Conservation (phyloP, 1,140 invertebrate genomes). For the Tetraneura akinire region DNA sequence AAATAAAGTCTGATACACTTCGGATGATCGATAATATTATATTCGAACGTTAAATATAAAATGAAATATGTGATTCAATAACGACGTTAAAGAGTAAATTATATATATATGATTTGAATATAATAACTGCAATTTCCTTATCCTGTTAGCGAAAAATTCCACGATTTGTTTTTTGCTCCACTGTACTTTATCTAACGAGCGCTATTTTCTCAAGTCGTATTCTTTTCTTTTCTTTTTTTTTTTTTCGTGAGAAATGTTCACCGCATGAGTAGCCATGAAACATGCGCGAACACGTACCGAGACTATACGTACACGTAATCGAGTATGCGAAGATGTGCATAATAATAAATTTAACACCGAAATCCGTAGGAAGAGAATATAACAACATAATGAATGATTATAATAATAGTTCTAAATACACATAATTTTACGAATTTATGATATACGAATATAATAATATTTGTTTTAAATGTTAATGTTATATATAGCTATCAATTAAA, state of each 20-base stretch:
- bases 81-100: conserved; percentile 29
- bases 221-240: too few species aligned
- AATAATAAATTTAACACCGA: conserved; percentile 36
- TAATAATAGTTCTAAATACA: too few species aligned
- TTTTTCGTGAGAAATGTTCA: background rate
- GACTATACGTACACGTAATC: conserved; percentile 7
- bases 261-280: conserved; percentile 17
- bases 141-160: conserved; percentile 14
- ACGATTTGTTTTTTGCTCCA: conserved; percentile 9
- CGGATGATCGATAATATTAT: too few species aligned
- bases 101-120: conserved; percentile 46
- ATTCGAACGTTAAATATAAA: too few species aligned
- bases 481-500: too few species aligned
- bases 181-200: conserved; percentile 34
- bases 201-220: background rate
- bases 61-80: conserved; percentile 38
- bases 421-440: too few species aligned
- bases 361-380: background rate
- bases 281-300: too few species aligned
- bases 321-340: background rate
- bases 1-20: too few species aligned
- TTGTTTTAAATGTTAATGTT: too few species aligned
- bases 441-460: too few species aligned
- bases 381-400: too few species aligned
- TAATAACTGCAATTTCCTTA: conserved; percentile 26